Evolutionary conservation across 2,113 vertebrate genomes (phyloP), one percentile per base, ranked within the genome.

Genomic region (Pomatostomus ruficeps): DNA sequence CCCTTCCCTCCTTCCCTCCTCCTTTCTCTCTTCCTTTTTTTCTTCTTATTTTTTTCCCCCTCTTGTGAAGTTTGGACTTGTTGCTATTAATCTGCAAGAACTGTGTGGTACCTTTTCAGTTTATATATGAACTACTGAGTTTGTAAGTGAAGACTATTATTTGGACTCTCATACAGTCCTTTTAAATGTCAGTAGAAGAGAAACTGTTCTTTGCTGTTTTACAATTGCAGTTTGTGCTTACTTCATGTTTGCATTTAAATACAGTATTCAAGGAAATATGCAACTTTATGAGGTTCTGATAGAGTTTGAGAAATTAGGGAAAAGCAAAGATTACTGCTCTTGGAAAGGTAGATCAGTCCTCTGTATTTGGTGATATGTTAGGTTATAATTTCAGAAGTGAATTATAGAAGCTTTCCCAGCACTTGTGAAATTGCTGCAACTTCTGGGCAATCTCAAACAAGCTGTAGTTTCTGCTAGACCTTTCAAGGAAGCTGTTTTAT

Each of bases 11-110:
- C 40, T 31, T 76, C 14, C 6, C 3, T 51, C 12, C 9, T 3
- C 40, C 38, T 49, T 48, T 42, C 12, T 38, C 10, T 20, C 23
- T 38, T 71, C 20, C 2, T 28, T 11, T 9, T 9, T 18, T 15
- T 7, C 5, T 48, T 6, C 2, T 21, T 5, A 6, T 17, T 35
- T 26, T 25, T 28, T 6, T 2, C 6, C 7, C n/a, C 20, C 11
- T 29, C 3, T 16, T 22, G 5, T 33, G 29, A 55, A n/a, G 16
- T 83, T 91, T 71, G n/a, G 8, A 61, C 7, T 76, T 73, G 11
- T 7, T 61, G 46, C 11, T 79, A 3, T 58, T 78, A 40, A 29
- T 71, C 31, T 85, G n/a, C 7, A 42, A 54, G 45, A 68, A 18
- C 24, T 36, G 3, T 9, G 6, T 80, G 31, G 7, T 49, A 62